Conservation (phyloP, 92 coral and sea anemone genomes). For the Blastomussa wellsi region DNA sequence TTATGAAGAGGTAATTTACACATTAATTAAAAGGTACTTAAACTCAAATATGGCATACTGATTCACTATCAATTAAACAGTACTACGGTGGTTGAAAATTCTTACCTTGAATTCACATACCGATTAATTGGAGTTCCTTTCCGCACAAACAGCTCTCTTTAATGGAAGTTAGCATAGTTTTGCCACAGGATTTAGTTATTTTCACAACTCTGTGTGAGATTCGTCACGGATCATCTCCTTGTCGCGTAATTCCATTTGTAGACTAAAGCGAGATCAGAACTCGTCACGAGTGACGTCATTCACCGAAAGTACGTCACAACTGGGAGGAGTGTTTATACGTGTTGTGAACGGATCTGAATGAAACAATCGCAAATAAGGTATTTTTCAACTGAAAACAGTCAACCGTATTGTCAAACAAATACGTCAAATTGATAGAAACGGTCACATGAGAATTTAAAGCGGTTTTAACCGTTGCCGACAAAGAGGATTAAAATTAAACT, state of each 20-base stretch:
- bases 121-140: neutral
- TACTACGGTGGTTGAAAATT: neutral
- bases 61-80: neutral
- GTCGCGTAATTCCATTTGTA: neutral
- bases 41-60: neutral
- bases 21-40: neutral
- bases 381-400: neutral
- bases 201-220: neutral
- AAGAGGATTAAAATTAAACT: neutral
- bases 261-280: neutral
- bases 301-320: neutral
- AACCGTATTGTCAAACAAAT: neutral
- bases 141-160: neutral
- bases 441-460: neutral
- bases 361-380: neutral
- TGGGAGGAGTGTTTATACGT: neutral
- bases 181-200: neutral
- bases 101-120: neutral
- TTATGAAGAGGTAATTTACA: neutral
- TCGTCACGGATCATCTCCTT: neutral
- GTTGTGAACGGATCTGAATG: neutral
- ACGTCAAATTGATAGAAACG: neutral
- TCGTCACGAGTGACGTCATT: neutral
- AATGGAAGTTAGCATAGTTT: neutral
- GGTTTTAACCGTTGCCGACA: neutral